Evolutionary conservation across 2,888 invertebrate genomes (phyloP).

Genomic region (Agelastica alni): DNA sequence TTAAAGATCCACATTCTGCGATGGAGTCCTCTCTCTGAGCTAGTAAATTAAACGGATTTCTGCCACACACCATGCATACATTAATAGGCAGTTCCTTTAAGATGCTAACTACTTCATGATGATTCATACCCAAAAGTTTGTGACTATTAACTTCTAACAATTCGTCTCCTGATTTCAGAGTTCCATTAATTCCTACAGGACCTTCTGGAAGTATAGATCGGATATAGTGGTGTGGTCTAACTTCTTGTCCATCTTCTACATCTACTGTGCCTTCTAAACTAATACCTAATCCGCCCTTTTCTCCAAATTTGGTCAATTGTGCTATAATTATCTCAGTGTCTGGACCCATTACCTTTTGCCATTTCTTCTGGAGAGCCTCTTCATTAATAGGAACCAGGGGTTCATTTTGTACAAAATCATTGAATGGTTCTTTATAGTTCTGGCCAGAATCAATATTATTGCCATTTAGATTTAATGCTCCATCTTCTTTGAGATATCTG

Average conservation of each 20-base stretch:
- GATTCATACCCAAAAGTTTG: conserved; percentile 86
- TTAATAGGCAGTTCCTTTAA: conserved; percentile 88
- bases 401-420: conserved; percentile 45
- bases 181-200: conserved; percentile 91
- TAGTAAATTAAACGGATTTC: conserved; percentile 57
- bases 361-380: conserved; percentile 78
- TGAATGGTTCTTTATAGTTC: conserved; percentile 49
- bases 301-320: conserved; percentile 81
- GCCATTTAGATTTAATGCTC: conserved; percentile 47
- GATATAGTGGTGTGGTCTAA: conserved; percentile 98
- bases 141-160: conserved; percentile 92
- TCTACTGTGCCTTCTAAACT: conserved; percentile 98
- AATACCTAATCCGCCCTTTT: conserved; percentile 94
- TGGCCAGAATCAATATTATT: conserved; percentile 46
- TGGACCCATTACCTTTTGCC: conserved; percentile 79
- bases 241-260: conserved; percentile 94
- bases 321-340: conserved; percentile 80
- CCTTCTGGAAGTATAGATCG: conserved; percentile 96
- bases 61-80: conserved; percentile 89
- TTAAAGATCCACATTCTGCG: conserved; percentile 54
- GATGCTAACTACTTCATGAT: conserved; percentile 91
- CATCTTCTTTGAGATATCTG: conserved; percentile 55
- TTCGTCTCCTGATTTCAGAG: conserved; percentile 93
- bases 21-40: conserved; percentile 46
- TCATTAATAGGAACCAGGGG: conserved; percentile 58